Conservation (phyloP, 2,113 vertebrate genomes). For the Taurulus bubalis region DNA sequence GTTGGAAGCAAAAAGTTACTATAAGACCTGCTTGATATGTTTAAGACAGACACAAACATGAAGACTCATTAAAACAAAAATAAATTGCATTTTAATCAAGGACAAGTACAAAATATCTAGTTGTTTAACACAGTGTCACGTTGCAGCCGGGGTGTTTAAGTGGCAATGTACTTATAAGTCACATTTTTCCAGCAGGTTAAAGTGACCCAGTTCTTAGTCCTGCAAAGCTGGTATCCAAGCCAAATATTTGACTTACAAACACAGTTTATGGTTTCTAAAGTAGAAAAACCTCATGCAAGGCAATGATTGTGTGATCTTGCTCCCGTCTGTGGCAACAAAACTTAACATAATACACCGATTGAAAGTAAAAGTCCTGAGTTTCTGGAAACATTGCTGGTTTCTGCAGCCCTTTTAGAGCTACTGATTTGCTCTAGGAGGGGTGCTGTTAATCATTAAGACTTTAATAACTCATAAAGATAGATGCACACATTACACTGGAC, state of each 20-base stretch:
- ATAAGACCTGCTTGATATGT: neutral
- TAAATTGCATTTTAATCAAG: slow-evolving; percentile 11
- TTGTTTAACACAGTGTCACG: neutral
- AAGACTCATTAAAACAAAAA: neutral
- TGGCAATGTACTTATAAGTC: neutral
- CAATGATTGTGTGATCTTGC: neutral
- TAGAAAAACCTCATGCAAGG: neutral
- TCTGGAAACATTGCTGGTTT: neutral
- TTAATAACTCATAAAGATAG: neutral
- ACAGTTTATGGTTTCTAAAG: slow-evolving; percentile 17
- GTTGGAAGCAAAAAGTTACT: neutral
- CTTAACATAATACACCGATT: neutral
- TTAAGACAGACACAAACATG: neutral
- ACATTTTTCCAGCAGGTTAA: slow-evolving; percentile 29
- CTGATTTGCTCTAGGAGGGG: neutral
- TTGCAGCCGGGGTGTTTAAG: neutral
- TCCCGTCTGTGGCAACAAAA: neutral
- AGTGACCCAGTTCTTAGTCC: neutral
- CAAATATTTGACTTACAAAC: slow-evolving; percentile 4
- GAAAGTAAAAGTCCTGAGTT: slow-evolving; percentile 21
- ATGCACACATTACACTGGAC: neutral
- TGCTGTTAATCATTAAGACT: neutral
- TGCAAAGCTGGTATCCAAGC: neutral
- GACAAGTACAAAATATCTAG: neutral
- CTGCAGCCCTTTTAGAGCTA: neutral